Percentiles rank a stretch among this genome's conserved stretches.
phyloP scores from a whole-genome alignment of 2,797 vertebrate species.

The Chiloscyllium punctatum region DNA sequence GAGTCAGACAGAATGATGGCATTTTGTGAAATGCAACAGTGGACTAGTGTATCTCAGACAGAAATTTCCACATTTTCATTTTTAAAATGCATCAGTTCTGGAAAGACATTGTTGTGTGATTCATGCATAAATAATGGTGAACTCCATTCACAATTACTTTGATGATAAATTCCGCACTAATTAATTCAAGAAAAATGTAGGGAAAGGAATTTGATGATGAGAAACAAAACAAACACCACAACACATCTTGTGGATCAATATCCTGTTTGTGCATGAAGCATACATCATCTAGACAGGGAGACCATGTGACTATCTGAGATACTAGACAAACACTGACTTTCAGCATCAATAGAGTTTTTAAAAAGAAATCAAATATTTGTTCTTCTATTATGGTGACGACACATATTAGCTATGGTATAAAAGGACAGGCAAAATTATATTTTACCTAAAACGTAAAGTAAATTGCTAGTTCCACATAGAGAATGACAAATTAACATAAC shows the following conservation, averaged over 20 bases:
- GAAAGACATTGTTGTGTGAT: background rate
- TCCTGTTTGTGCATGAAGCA: constrained; percentile 13
- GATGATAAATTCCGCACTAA: background rate
- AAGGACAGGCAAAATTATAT: background rate
- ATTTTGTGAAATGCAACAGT: background rate
- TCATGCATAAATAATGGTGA: background rate
- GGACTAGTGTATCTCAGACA: background rate
- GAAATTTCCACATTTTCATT: background rate
- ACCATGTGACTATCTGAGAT: background rate
- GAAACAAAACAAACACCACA: background rate
- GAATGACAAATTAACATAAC: background rate
- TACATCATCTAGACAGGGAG: background rate
- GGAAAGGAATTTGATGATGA: background rate
- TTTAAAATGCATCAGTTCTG: background rate
- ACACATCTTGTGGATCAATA: background rate
- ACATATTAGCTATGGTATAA: background rate
- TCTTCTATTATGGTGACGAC: background rate
- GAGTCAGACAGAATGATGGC: background rate
- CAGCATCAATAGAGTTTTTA: background rate
- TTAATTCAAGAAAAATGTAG: background rate
- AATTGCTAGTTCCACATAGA: background rate
- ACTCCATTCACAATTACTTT: background rate
- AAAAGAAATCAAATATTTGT: background rate
- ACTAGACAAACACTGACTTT: constrained; percentile 10
- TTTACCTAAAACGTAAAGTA: background rate